Evolutionary conservation across 2,797 vertebrate genomes (phyloP), one percentile per base, ranked within the genome.

Genomic region (Esox lucius): DNA sequence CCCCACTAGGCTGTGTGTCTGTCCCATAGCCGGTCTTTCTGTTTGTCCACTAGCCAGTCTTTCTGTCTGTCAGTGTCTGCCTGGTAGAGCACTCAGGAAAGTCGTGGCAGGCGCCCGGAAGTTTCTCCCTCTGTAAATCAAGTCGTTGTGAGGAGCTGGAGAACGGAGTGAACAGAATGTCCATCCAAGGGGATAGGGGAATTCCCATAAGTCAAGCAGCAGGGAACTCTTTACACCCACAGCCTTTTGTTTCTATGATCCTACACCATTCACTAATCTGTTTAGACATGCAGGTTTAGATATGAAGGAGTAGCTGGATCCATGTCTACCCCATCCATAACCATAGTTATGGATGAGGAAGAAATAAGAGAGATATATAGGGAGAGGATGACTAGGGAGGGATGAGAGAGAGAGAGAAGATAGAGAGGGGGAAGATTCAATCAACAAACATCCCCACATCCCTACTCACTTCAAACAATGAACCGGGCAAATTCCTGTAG

Each of bases 131-230:
- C 80, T 71, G 53, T 83, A 85, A 88, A 85, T 88, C 87, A 75
- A 70, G 24, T 11, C 75, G 61, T 80, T 76, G 26, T 42, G 80
- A 83, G 84, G 59, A 79, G 31, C 42, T 69, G 73, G 16, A 24
- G 75, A 75, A 77, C 53, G 68, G n/a, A 68, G 67, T 48, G 35
- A 68, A 42, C 75, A 31, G 78, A 73, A 75, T 75, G 77, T 83
- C 79, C 65, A 8, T 83, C 75, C n/a, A 0, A 9, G 86, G 86
- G 86, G 88, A 78, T 73, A 56, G 1, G 49, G 17, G 0, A 68
- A 84, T 73, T 90, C 88, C 85, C 87, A 65, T 90, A 90, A 91
- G 84, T 90, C 83, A 86, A 72, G 74, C 56, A 84, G 71, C 88
- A 65, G 62, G 62, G 28, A 31, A 22, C 22, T 24, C n/a, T 61